Percentiles rank a stretch among this genome's conserved stretches.
phyloP scores from a whole-genome alignment of 2,888 invertebrate genomes.

The Eucera pruinosa region DNA sequence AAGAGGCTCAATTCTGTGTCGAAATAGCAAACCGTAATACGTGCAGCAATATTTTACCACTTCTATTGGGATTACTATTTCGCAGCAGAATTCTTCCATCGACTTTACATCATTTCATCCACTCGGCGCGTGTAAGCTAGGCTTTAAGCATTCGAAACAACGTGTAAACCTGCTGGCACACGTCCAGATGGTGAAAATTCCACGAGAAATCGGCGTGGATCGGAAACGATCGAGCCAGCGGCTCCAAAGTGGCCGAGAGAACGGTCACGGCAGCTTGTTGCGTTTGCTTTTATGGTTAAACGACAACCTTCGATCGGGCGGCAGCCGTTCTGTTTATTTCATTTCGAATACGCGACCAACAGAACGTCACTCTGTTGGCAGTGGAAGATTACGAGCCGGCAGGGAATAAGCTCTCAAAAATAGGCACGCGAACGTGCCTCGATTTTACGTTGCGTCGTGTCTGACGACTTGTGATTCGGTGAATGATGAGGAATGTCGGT shows the following conservation, averaged over 20 bases:
- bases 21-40: too few species aligned
- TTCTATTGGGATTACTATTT: too few species aligned
- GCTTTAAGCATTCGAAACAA: constrained; percentile 43
- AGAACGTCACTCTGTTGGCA: constrained; percentile 15
- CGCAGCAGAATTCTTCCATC: too few species aligned
- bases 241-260: constrained; percentile 26
- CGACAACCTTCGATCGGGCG: constrained; percentile 13
- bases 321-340: constrained; percentile 2
- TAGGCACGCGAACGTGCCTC: constrained; percentile 36
- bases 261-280: constrained; percentile 12
- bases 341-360: constrained; percentile 6
- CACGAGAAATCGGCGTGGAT: constrained; percentile 22
- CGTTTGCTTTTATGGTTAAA: background rate
- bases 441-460: constrained; percentile 8
- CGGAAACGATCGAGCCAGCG: background rate
- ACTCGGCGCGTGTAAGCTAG: too few species aligned
- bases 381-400: background rate
- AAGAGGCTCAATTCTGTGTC: too few species aligned
- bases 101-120: too few species aligned
- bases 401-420: constrained; percentile 12
- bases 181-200: constrained; percentile 40
- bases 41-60: too few species aligned
- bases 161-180: constrained; percentile 35
- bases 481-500: too few species aligned
- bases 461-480: background rate